Evolutionary conservation across 2,888 invertebrate genomes (phyloP).

Genomic region (Cybosia mesomella): DNA sequence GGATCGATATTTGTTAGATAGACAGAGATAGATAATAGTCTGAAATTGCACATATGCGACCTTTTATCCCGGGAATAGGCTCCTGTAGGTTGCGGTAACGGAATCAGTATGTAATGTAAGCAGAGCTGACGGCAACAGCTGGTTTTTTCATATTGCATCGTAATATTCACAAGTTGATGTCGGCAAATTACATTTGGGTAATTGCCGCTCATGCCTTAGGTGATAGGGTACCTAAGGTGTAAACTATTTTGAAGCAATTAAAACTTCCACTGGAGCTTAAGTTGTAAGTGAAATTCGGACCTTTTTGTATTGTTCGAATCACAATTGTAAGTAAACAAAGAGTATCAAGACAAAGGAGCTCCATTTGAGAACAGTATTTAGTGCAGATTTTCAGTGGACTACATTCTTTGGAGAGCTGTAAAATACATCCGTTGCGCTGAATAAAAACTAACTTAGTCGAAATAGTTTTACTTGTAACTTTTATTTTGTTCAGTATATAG

Average conservation of each 20-base stretch:
- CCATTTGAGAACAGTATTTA: conserved; percentile 77
- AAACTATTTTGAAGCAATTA: conserved; percentile 80
- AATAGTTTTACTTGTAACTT: conserved; percentile 63
- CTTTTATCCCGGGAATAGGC: too few species aligned
- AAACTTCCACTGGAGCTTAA: conserved; percentile 75
- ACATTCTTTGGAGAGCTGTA: conserved; percentile 60
- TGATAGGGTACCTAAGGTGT: conserved; percentile 43
- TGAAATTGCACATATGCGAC: too few species aligned
- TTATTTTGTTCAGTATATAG: conserved; percentile 56
- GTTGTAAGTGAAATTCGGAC: conserved; percentile 77
- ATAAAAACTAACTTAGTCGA: conserved; percentile 64
- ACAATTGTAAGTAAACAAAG: conserved; percentile 80
- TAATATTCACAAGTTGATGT: too few species aligned
- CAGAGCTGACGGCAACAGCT: too few species aligned
- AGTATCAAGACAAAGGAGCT: conserved; percentile 74
- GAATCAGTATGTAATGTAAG: too few species aligned
- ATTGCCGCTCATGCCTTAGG: conserved; percentile 34
- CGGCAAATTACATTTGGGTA: too few species aligned
- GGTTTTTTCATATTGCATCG: too few species aligned
- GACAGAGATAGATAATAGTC: too few species aligned
- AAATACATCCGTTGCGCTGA: conserved; percentile 65
- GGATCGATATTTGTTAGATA: too few species aligned
- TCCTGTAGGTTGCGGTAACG: too few species aligned
- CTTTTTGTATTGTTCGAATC: conserved; percentile 77
- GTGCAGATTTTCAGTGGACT: conserved; percentile 71